Evolutionary conservation across 2,888 invertebrate species (phyloP).

Genomic region (Merodon equestris): DNA sequence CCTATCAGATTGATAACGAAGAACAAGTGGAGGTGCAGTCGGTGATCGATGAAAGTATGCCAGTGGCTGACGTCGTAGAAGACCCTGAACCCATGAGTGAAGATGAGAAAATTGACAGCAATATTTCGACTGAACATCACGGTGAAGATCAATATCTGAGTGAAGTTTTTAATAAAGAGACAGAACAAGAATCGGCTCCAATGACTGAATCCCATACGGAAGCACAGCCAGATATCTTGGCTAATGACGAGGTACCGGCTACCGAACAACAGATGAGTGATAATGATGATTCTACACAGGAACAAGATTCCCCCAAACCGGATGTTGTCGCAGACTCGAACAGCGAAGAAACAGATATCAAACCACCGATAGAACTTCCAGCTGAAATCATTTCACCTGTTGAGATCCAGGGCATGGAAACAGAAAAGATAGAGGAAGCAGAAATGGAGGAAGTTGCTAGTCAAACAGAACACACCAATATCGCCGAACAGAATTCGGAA

Average conservation of each 20-base stretch:
- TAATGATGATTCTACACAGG: not conserved
- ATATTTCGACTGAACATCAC: not conserved
- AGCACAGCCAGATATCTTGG: not conserved
- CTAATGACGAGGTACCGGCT: not conserved
- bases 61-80: constrained; percentile 30
- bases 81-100: constrained; percentile 1
- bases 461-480: too few relatives aligned
- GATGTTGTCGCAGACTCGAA: not conserved
- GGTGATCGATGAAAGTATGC: constrained; percentile 17
- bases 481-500: not conserved
- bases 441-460: too few relatives aligned
- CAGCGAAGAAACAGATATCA: not conserved
- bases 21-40: constrained; percentile 26
- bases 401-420: constrained; percentile 1
- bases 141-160: constrained; percentile 23
- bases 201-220: not conserved
- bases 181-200: not conserved
- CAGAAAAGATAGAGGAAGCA: not conserved
- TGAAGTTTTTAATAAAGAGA: constrained; percentile 19
- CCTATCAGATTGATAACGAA: constrained; percentile 76
- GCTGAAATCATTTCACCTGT: too few relatives aligned
- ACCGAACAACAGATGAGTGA: not conserved
- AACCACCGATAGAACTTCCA: too few relatives aligned
- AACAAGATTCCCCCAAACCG: not conserved
- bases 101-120: not conserved